phyloP scores from a whole-genome alignment of 2,888 invertebrate species.

The Drosophila recens region DNA sequence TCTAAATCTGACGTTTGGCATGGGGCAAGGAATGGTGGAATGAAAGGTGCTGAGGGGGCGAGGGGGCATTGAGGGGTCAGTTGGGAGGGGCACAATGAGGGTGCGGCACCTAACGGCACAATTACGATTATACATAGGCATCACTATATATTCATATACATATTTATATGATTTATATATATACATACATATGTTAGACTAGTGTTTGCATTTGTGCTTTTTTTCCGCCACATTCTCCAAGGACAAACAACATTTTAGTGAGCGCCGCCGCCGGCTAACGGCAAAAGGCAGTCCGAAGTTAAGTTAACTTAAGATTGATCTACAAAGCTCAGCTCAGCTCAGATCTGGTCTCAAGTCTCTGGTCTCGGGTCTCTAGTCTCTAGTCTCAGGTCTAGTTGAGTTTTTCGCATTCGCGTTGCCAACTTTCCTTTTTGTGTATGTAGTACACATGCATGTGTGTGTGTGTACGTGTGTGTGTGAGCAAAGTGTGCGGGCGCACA shows the following conservation, averaged over 20 bases:
- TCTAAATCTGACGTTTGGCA: slow-evolving; percentile 58
- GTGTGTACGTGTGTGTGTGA: slow-evolving; percentile 34
- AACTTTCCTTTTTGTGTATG: slow-evolving; percentile 73
- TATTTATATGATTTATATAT: slow-evolving; percentile 3
- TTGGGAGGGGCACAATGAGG: slow-evolving; percentile 59
- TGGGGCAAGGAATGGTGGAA: slow-evolving; percentile 25
- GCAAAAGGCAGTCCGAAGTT: slow-evolving; percentile 63
- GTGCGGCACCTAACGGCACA: slow-evolving; percentile 80
- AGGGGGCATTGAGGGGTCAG: slow-evolving; percentile 14
- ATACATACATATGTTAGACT: neutral
- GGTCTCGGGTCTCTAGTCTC: slow-evolving; percentile 22
- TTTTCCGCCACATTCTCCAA: slow-evolving; percentile 78
- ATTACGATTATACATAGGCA: slow-evolving; percentile 44
- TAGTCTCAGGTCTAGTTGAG: slow-evolving; percentile 40
- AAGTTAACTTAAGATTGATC: slow-evolving; percentile 66
- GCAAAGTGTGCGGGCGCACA: slow-evolving; percentile 73
- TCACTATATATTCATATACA: neutral
- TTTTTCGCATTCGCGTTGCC: slow-evolving; percentile 68
- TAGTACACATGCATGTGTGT: slow-evolving; percentile 23
- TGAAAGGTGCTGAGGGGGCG: neutral
- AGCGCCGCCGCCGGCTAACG: slow-evolving; percentile 68
- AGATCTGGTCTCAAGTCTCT: slow-evolving; percentile 17
- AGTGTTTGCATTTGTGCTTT: slow-evolving; percentile 40
- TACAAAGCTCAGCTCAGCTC: slow-evolving; percentile 55
- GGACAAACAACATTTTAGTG: slow-evolving; percentile 82